Percentiles rank a stretch among this genome's conserved stretches.
Evolutionary conservation across 1,140 invertebrate species (phyloP).

Genomic region (Pogonognathellus flavescens): DNA sequence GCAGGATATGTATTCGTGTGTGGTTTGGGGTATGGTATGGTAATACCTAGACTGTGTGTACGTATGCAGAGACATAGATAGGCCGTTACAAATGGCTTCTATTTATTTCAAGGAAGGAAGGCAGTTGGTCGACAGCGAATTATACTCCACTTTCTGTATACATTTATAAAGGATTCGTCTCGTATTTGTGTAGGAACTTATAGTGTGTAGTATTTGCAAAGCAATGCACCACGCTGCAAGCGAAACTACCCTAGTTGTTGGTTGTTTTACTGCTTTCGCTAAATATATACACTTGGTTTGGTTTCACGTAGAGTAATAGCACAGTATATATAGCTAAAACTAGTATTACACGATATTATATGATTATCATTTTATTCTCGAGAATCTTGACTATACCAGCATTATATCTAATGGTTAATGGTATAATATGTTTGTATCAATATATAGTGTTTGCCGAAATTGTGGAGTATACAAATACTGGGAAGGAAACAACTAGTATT

Average conservation of each 20-base stretch:
- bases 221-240: not conserved
- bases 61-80: conserved; percentile 24
- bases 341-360: not conserved
- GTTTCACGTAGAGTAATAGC: too few species aligned
- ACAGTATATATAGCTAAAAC: not conserved
- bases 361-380: not conserved
- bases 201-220: not conserved
- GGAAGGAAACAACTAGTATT: too few species aligned
- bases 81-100: conserved; percentile 25
- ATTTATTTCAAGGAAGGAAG: conserved; percentile 34
- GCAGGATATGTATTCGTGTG: too few species aligned
- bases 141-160: not conserved
- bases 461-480: too few species aligned
- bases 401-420: not conserved
- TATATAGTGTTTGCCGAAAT: too few species aligned
- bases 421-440: not conserved
- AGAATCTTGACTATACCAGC: not conserved
- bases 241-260: too few species aligned
- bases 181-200: not conserved
- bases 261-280: too few species aligned
- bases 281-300: too few species aligned
- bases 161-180: not conserved
- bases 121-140: conserved; percentile 29
- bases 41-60: not conserved
- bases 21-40: not conserved